These are phyloP conservation scores for Cyprinodon variegatus DNA, from an alignment of 2,113 vertebrate species.

Conservation along the genomic window DNA sequence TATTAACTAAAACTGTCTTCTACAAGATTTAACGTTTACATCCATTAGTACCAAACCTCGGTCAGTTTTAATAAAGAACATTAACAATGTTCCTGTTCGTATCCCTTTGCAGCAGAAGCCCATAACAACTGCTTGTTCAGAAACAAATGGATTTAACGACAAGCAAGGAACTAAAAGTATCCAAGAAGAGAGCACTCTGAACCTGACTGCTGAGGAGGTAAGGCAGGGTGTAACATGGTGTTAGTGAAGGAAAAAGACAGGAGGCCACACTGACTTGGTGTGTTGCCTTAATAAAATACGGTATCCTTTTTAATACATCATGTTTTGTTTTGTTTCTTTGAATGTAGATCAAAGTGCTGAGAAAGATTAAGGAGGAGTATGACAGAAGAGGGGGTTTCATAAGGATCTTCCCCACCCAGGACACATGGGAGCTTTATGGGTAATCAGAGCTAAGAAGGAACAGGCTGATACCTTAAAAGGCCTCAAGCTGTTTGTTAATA, in stretches of 20 bases:
- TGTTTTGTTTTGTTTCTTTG: neutral
- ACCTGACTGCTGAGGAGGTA: slow-evolving; percentile 91
- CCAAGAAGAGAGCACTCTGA: slow-evolving; percentile 82
- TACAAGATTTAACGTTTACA: neutral
- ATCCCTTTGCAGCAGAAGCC: slow-evolving; percentile 79
- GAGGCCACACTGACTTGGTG: neutral
- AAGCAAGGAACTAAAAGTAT: slow-evolving; percentile 75
- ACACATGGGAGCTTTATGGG: slow-evolving; percentile 94
- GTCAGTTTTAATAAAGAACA: neutral
- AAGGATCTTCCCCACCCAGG: slow-evolving; percentile 91
- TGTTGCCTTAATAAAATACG: neutral
- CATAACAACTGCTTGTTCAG: slow-evolving; percentile 81
- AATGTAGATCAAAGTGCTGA: slow-evolving; percentile 88
- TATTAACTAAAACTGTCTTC: neutral
- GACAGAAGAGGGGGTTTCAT: slow-evolving; percentile 93
- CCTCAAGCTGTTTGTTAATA: slow-evolving; percentile 4
- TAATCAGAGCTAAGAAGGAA: slow-evolving; percentile 66
- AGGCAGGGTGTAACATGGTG: neutral
- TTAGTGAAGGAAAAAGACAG: neutral
- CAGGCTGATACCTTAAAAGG: slow-evolving; percentile 20
- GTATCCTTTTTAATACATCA: neutral
- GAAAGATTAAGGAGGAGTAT: slow-evolving; percentile 89
- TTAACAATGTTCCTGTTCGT: slow-evolving; percentile 7
- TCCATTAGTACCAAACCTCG: neutral
- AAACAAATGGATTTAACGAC: slow-evolving; percentile 80